Conservation (phyloP, 2,113 vertebrate species). For the Lanius ludovicianus region DNA sequence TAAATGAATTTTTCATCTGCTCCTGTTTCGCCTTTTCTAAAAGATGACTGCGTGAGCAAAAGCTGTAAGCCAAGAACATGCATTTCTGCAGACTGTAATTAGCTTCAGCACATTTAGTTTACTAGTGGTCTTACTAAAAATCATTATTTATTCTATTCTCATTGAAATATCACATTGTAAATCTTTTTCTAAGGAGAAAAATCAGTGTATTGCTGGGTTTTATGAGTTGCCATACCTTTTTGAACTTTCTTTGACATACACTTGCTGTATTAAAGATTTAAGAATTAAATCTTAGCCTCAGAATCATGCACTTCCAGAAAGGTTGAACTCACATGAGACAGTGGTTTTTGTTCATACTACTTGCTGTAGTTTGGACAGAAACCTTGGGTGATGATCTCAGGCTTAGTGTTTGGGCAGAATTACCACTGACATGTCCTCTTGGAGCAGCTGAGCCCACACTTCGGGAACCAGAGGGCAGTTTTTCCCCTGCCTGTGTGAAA, state of each 20-base stretch:
- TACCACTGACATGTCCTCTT: neutral
- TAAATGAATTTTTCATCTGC: neutral
- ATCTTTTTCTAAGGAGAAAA: neutral
- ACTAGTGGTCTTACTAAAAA: neutral
- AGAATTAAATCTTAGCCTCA: neutral
- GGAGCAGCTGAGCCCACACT: neutral
- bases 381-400: neutral
- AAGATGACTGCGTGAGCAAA: neutral
- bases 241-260: neutral
- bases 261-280: neutral
- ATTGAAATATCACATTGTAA: neutral
- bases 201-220: neutral
- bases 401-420: neutral
- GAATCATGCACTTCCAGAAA: neutral
- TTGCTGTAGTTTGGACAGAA: neutral
- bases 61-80: neutral
- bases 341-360: neutral
- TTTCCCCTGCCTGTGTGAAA: neutral
- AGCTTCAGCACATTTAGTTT: neutral
- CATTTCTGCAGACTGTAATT: neutral
- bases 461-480: neutral
- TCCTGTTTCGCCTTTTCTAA: neutral
- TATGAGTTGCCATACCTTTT: neutral
- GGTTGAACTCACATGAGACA: neutral
- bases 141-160: neutral